Conservation (phyloP, 2,888 invertebrate genomes). For the Elegia similella region DNA sequence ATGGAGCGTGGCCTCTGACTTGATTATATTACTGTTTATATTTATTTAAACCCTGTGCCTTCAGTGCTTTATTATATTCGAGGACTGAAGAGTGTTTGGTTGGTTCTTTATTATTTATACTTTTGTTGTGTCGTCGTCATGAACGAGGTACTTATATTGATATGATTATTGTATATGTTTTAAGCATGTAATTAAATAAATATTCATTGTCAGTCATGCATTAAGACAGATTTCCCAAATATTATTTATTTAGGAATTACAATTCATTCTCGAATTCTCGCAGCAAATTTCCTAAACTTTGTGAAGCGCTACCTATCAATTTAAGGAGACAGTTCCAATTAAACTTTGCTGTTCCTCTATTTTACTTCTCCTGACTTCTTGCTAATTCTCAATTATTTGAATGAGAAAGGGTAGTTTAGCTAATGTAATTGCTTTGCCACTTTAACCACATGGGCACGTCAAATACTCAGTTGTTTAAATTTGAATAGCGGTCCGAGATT, state of each 20-base stretch:
- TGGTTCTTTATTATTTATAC: neutral
- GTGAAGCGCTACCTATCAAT: conserved; percentile 60
- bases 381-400: conserved; percentile 19
- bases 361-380: conserved; percentile 26
- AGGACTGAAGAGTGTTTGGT: neutral
- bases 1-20: conserved; percentile 49
- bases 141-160: too few relatives aligned
- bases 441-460: neutral
- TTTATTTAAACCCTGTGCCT: conserved; percentile 4
- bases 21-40: conserved; percentile 24
- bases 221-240: too few relatives aligned
- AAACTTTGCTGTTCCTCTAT: conserved; percentile 60
- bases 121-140: neutral
- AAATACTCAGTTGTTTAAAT: conserved; percentile 28
- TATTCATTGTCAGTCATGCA: too few relatives aligned
- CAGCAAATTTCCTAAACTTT: conserved; percentile 64
- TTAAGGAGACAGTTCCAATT: conserved; percentile 73
- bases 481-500: conserved; percentile 40
- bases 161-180: too few relatives aligned
- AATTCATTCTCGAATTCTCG: conserved; percentile 51
- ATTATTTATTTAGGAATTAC: conserved; percentile 37
- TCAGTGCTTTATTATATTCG: neutral
- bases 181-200: too few relatives aligned
- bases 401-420: neutral
- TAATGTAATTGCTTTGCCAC: conserved; percentile 9